Conservation (phyloP, 64 coral and sea anemone genomes). For the Actinia equina region DNA sequence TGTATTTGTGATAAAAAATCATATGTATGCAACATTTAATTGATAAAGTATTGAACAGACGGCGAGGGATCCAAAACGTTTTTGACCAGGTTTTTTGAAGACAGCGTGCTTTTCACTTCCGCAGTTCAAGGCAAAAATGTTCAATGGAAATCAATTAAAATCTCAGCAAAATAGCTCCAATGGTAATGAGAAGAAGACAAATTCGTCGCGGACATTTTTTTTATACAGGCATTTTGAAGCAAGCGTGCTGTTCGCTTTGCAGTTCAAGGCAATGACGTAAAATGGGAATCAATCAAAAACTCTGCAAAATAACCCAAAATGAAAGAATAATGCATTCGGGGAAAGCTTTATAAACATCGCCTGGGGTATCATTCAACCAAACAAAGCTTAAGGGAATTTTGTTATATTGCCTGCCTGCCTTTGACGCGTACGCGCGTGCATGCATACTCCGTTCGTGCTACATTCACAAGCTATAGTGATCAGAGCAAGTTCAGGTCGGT, state of each 20-base stretch:
- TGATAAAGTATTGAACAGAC: neutral
- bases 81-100: neutral
- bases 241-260: neutral
- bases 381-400: too few relatives aligned
- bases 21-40: neutral
- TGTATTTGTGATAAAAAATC: neutral
- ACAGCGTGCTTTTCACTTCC: neutral
- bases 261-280: neutral
- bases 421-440: too few relatives aligned
- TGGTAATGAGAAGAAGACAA: too few relatives aligned
- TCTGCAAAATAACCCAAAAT: neutral
- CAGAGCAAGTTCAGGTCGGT: too few relatives aligned
- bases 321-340: neutral
- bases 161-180: too few relatives aligned
- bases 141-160: neutral
- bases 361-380: neutral
- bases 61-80: neutral
- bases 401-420: too few relatives aligned
- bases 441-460: too few relatives aligned
- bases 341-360: neutral
- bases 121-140: neutral
- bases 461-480: too few relatives aligned
- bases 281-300: neutral
- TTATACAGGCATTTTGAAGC: neutral
- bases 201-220: neutral